Percentiles rank a stretch among this genome's conserved stretches.
phyloP scores from a whole-genome alignment of 2,797 vertebrate species.

The Momotus momota region DNA sequence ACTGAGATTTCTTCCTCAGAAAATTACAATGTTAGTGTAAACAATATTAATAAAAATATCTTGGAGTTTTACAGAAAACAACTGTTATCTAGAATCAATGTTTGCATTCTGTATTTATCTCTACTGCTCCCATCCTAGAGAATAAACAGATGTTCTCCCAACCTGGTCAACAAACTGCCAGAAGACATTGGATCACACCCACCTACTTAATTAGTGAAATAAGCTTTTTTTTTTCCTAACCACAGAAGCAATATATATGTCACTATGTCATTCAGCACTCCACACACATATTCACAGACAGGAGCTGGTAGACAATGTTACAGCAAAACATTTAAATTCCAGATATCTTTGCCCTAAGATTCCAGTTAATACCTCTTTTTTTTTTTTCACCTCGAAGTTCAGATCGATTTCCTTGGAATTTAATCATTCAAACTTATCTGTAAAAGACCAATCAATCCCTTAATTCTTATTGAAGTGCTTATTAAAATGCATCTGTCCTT shows the following conservation, averaged over 20 bases:
- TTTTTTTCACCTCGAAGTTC: background rate
- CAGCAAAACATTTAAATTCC: background rate
- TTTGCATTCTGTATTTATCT: background rate
- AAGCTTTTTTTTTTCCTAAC: background rate
- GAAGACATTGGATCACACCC: background rate
- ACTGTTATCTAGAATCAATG: background rate
- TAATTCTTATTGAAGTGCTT: background rate
- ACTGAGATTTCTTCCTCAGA: background rate
- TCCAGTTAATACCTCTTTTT: background rate
- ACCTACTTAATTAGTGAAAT: background rate
- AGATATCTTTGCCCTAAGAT: background rate
- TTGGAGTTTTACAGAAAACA: background rate
- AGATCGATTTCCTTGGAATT: background rate
- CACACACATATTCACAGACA: background rate
- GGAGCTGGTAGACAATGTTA: background rate
- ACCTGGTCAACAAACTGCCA: background rate
- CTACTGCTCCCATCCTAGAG: background rate
- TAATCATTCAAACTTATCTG: background rate
- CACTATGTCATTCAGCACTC: background rate
- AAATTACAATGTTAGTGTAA: background rate
- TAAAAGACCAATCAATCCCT: too few relatives aligned
- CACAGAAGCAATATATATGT: background rate
- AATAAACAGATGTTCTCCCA: background rate
- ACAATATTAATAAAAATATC: background rate
- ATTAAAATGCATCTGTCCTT: background rate